Percentiles rank a stretch among this genome's conserved stretches.
Conservation (phyloP, 2,888 invertebrate species). For the Acholoe squamosa region DNA sequence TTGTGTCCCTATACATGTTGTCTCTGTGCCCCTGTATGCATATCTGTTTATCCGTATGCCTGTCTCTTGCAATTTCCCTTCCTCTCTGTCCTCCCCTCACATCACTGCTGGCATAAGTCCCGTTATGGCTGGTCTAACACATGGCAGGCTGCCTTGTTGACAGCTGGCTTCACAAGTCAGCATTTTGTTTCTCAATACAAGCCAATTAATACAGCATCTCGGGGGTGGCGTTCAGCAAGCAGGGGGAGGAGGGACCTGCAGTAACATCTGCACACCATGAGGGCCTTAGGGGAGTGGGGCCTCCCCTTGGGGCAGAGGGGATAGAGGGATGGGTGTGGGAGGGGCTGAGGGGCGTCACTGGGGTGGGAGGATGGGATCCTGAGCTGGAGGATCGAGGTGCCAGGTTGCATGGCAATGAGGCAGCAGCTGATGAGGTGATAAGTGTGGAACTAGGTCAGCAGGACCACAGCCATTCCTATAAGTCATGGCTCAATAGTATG, state of each 20-base stretch:
- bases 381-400: slow-evolving; percentile 39
- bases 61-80: neutral
- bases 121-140: neutral
- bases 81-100: neutral
- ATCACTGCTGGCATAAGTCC: neutral
- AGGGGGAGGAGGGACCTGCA: neutral
- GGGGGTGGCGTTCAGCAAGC: neutral
- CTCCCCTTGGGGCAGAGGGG: neutral
- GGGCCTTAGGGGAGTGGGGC: slow-evolving; percentile 32
- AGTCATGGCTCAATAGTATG: neutral
- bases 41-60: neutral
- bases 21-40: neutral
- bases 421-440: slow-evolving; percentile 41
- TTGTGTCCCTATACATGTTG: neutral
- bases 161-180: slow-evolving; percentile 57
- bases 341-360: neutral
- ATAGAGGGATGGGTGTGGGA: neutral
- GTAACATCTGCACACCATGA: slow-evolving; percentile 48
- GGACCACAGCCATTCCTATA: neutral
- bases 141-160: slow-evolving; percentile 38
- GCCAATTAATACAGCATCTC: slow-evolving; percentile 58
- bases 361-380: neutral
- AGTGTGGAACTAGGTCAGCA: slow-evolving; percentile 31
- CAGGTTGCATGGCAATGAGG: slow-evolving; percentile 50
- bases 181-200: slow-evolving; percentile 49